Evolutionary conservation across 2,113 vertebrate species (phyloP).

Genomic region (Craseonycteris thonglongyai): DNA sequence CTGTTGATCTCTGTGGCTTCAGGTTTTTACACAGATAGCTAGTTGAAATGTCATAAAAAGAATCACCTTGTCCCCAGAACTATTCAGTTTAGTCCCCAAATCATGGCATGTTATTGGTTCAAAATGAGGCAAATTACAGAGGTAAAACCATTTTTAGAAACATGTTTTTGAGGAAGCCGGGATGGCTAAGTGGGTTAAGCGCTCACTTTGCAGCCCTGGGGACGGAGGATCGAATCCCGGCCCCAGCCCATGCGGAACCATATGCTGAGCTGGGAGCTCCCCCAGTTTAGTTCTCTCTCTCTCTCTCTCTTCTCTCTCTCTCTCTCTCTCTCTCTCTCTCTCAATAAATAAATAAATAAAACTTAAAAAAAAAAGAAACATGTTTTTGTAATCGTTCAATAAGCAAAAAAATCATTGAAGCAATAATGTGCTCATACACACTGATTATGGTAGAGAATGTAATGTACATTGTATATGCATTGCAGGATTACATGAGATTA

Average conservation of each 20-base stretch:
- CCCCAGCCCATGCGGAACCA: too few species aligned
- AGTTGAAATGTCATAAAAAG: background rate
- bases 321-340: too few species aligned
- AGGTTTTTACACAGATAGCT: background rate
- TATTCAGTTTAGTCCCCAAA: slow-evolving; percentile 13
- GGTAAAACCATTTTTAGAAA: slow-evolving; percentile 27
- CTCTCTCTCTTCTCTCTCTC: too few species aligned
- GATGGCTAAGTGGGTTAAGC: too few species aligned
- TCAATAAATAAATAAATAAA: too few species aligned
- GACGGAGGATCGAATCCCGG: too few species aligned
- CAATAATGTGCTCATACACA: background rate
- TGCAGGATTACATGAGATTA: slow-evolving; percentile 35
- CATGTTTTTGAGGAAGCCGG: slow-evolving; percentile 13
- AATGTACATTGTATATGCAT: slow-evolving; percentile 26
- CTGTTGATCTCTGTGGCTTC: background rate
- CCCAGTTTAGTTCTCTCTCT: too few species aligned
- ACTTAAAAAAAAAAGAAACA: too few species aligned
- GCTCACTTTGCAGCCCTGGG: too few species aligned
- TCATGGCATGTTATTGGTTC: background rate
- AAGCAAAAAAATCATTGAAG: slow-evolving; percentile 23
- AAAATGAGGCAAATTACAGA: slow-evolving; percentile 21
- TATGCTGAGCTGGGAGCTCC: too few species aligned
- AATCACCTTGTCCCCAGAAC: background rate
- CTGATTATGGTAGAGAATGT: slow-evolving; percentile 39
- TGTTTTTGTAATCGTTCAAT: slow-evolving; percentile 7